Percentiles rank a stretch among this genome's conserved stretches.
Conservation (phyloP, 2,888 invertebrate species). For the Cephus nigrinus region DNA sequence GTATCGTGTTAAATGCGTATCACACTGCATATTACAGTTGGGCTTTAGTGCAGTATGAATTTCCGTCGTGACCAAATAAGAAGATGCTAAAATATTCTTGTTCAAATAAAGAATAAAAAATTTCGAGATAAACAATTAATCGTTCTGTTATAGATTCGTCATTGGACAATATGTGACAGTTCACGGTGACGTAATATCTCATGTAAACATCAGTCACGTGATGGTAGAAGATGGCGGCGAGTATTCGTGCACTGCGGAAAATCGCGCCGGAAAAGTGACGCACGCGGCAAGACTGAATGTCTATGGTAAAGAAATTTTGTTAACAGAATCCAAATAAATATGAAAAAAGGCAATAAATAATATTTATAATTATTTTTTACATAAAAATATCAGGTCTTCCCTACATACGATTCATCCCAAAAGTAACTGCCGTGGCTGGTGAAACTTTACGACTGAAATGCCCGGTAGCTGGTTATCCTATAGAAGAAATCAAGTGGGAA, state of each 20-base stretch:
- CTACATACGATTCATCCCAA: slow-evolving; percentile 82
- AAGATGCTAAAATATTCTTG: background rate
- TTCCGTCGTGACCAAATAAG: background rate
- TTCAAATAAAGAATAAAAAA: background rate
- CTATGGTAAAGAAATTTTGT: slow-evolving; percentile 72
- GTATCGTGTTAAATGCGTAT: background rate
- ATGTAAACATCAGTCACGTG: slow-evolving; percentile 84
- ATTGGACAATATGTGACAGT: slow-evolving; percentile 82
- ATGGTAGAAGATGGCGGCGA: slow-evolving; percentile 85
- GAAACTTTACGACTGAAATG: slow-evolving; percentile 80
- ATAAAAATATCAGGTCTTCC: slow-evolving; percentile 74
- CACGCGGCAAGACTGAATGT: slow-evolving; percentile 84
- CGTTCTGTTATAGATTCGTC: slow-evolving; percentile 71
- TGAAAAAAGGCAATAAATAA: slow-evolving; percentile 8
- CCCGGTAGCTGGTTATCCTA: slow-evolving; percentile 86
- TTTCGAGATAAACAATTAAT: background rate
- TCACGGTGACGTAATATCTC: slow-evolving; percentile 85
- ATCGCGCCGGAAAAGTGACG: slow-evolving; percentile 78
- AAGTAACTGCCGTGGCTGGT: slow-evolving; percentile 84
- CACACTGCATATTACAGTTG: background rate
- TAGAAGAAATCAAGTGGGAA: slow-evolving; percentile 84
- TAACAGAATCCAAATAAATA: slow-evolving; percentile 22
- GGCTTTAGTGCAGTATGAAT: background rate
- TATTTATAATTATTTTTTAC: slow-evolving; percentile 23
- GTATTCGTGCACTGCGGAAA: slow-evolving; percentile 81